Evolutionary conservation across 2,113 vertebrate species (phyloP).

Genomic region (Microcebus griseorufus): DNA sequence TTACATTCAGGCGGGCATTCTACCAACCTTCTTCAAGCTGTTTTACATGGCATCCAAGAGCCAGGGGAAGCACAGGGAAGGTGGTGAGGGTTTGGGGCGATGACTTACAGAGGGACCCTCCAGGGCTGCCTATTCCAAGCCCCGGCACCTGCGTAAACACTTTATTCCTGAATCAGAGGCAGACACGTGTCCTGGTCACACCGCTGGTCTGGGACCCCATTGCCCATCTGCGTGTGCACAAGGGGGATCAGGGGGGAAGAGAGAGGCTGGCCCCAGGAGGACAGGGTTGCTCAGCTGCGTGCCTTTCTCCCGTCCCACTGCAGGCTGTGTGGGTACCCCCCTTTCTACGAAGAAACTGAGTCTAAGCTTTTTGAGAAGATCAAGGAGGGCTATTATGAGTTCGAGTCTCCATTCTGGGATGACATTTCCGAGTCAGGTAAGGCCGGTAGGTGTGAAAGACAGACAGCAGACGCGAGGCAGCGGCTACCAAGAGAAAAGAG

Average conservation of each 20-base stretch:
- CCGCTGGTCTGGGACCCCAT: neutral
- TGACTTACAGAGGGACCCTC: neutral
- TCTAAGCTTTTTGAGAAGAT: conserved; percentile 95
- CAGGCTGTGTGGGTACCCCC: conserved; percentile 96
- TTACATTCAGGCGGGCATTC: neutral
- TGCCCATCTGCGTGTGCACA: neutral
- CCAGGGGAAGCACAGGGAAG: neutral
- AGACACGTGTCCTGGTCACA: neutral
- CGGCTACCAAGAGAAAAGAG: neutral
- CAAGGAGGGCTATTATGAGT: conserved; percentile 93
- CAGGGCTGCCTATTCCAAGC: too few species aligned
- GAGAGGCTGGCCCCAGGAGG: neutral
- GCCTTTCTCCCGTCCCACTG: conserved; percentile 14
- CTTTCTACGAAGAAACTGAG: conserved; percentile 96
- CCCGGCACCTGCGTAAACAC: neutral
- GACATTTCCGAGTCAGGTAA: conserved; percentile 95
- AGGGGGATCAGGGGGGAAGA: neutral
- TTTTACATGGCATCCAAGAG: neutral
- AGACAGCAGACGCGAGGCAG: neutral
- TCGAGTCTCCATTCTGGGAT: conserved; percentile 96
- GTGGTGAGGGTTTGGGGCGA: neutral
- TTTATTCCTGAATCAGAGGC: neutral
- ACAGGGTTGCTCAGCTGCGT: accelerated
- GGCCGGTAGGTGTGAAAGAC: neutral
- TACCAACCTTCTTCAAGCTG: neutral